Evolutionary conservation across 2,113 vertebrate species (phyloP).

Genomic region (Gavialis gangeticus): DNA sequence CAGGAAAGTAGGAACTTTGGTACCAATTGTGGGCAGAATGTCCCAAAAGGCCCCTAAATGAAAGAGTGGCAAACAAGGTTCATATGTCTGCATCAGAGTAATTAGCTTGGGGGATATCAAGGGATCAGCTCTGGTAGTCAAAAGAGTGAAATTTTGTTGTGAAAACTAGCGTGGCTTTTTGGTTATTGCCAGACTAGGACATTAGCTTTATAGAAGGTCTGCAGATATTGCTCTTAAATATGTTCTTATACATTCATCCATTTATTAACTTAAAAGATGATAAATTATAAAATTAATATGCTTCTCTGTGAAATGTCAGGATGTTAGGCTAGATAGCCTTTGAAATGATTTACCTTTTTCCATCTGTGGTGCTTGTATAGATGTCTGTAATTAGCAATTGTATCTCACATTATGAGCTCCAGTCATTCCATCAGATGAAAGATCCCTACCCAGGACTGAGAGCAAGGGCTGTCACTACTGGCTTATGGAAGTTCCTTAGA

Average conservation of each 20-base stretch:
- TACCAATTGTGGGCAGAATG: rapidly evolving
- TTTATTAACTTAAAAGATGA: background rate
- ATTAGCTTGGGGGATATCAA: background rate
- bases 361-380: background rate
- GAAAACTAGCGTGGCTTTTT: background rate
- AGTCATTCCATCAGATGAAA: background rate
- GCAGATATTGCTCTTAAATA: background rate
- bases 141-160: background rate
- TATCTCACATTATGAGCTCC: background rate
- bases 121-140: background rate
- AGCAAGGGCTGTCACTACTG: background rate
- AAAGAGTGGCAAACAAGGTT: background rate
- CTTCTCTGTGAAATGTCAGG: background rate
- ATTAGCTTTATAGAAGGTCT: background rate
- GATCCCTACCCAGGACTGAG: background rate
- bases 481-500: background rate
- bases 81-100: background rate
- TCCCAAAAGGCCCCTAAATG: background rate
- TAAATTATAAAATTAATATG: background rate
- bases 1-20: background rate
- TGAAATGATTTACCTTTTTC: background rate
- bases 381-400: background rate
- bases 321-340: background rate
- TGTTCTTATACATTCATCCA: no score
- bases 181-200: background rate